phyloP scores from a whole-genome alignment of 2,888 invertebrate species.

The Lasioglossum malachurum region DNA sequence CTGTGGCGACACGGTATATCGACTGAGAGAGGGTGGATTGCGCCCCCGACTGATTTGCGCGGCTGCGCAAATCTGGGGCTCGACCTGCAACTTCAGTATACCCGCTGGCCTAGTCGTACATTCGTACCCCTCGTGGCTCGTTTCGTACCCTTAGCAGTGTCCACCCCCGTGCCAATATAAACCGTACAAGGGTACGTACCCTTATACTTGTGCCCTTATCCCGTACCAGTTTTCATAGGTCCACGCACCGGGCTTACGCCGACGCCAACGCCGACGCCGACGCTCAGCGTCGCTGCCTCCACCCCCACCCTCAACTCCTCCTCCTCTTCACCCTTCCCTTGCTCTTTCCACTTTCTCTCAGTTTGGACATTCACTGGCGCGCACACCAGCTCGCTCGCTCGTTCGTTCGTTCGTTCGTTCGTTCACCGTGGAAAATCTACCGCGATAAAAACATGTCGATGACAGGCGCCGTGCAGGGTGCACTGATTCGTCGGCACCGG shows the following conservation, averaged over 20 bases:
- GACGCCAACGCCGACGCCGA: slow-evolving; percentile 60
- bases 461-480: slow-evolving; percentile 66
- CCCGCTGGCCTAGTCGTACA: slow-evolving; percentile 56
- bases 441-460: slow-evolving; percentile 72
- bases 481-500: slow-evolving; percentile 50
- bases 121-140: slow-evolving; percentile 58
- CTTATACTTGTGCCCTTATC: background rate
- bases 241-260: slow-evolving; percentile 32
- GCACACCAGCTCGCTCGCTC: background rate
- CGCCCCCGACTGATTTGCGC: slow-evolving; percentile 85
- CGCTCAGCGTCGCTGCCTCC: slow-evolving; percentile 29
- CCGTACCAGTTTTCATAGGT: background rate
- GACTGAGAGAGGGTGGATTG: slow-evolving; percentile 83
- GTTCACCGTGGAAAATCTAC: slow-evolving; percentile 28
- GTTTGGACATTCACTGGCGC: slow-evolving; percentile 33
- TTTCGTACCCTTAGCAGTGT: slow-evolving; percentile 31
- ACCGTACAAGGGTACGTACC: too few species aligned
- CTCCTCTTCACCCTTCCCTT: slow-evolving; percentile 29
- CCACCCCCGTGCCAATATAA: background rate
- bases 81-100: slow-evolving; percentile 77
- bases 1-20: slow-evolving; percentile 78
- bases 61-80: slow-evolving; percentile 85
- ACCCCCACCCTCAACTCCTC: background rate
- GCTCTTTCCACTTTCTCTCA: slow-evolving; percentile 44
- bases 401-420: background rate